Conservation (phyloP, 2,797 vertebrate species). For the Melopsittacus undulatus region DNA sequence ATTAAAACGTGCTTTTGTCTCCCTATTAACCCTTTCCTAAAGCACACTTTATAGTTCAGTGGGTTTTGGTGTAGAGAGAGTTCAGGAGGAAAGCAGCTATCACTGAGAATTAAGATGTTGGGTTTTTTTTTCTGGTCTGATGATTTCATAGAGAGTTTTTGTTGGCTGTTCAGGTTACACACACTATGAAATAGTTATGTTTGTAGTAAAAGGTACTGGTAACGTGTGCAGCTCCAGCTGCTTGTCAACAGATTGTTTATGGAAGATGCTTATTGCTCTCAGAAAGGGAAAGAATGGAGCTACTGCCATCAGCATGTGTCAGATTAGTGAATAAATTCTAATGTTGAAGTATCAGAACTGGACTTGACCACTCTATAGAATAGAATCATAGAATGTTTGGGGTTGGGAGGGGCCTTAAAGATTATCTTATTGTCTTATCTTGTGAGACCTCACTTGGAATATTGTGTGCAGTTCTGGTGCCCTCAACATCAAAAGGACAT, state of each 20-base stretch:
- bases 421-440: too few species aligned
- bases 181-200: neutral
- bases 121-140: neutral
- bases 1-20: neutral
- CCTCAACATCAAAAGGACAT: too few species aligned
- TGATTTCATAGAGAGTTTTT: neutral
- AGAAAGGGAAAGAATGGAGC: neutral
- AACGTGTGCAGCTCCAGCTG: neutral
- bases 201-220: neutral
- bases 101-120: neutral
- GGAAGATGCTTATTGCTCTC: neutral
- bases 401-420: too few species aligned
- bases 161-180: neutral
- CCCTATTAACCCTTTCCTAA: neutral
- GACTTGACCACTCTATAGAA: neutral
- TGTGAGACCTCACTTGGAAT: too few species aligned
- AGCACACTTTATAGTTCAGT: neutral
- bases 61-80: neutral
- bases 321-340: neutral
- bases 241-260: neutral
- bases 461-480: too few species aligned
- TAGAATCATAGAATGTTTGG: neutral
- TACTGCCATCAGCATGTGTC: neutral
- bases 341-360: neutral
- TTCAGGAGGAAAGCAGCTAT: neutral